phyloP scores from a whole-genome alignment of 2,888 invertebrate species.

The Leptarthrus brevirostris region DNA sequence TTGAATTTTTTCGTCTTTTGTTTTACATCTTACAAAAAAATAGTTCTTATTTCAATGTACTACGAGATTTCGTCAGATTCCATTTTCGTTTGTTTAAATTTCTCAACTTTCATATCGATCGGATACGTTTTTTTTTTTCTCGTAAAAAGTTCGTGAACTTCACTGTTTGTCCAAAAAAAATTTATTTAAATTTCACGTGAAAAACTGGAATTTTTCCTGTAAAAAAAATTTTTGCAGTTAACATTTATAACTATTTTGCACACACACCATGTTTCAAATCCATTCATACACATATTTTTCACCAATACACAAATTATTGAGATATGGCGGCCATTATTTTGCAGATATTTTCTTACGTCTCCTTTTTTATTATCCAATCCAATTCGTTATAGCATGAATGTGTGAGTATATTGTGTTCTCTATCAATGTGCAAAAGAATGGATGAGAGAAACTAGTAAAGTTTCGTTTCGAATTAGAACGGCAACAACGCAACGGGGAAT shows the following conservation, averaged over 20 bases:
- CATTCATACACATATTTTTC: constrained; percentile 24
- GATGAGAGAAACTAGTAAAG: constrained; percentile 11
- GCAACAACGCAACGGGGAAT: not conserved
- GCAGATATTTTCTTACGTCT: constrained; percentile 37
- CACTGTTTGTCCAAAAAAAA: not conserved
- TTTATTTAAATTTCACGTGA: not conserved
- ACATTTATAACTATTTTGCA: not conserved
- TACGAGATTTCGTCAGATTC: not conserved
- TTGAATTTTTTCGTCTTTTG: not conserved
- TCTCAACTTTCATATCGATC: not conserved
- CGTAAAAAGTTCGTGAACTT: not conserved
- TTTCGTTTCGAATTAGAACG: constrained; percentile 16
- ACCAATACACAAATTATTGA: constrained; percentile 10
- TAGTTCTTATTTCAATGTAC: not conserved
- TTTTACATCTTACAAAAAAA: not conserved
- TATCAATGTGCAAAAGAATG: not conserved
- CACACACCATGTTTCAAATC: not conserved
- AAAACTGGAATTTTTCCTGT: constrained; percentile 20
- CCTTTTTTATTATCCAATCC: too few relatives aligned
- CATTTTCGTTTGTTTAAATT: not conserved
- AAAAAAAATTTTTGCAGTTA: constrained; percentile 6
- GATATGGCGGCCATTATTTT: constrained; percentile 50
- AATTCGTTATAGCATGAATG: too few relatives aligned
- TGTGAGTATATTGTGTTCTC: not conserved
- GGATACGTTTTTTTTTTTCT: not conserved